Percentiles rank a stretch among this genome's conserved stretches.
Evolutionary conservation across 2,888 invertebrate species (phyloP).

Genomic region (Kuschelorhynchus macadamiae): DNA sequence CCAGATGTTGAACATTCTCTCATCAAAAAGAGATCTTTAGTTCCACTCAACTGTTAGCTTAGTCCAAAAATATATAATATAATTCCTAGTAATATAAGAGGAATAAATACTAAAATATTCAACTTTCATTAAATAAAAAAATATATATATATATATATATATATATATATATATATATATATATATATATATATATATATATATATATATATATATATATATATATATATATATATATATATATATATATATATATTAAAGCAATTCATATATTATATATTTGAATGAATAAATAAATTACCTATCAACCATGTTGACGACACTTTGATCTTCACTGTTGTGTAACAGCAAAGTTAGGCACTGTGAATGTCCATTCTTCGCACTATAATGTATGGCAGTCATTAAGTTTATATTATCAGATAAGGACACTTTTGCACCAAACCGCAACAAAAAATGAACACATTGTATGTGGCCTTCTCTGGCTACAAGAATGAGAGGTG

Average conservation of each 20-base stretch:
- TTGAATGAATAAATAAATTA: slow-evolving; percentile 34
- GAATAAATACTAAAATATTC: too few relatives aligned
- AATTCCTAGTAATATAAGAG: too few relatives aligned
- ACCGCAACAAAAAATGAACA: slow-evolving; percentile 72
- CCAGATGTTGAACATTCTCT: too few relatives aligned
- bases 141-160: slow-evolving; percentile 46
- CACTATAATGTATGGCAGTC: slow-evolving; percentile 66
- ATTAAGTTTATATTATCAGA: slow-evolving; percentile 64
- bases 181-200: too few relatives aligned
- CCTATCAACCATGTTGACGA: slow-evolving; percentile 68
- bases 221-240: too few relatives aligned
- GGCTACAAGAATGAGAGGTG: slow-evolving; percentile 74
- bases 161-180: slow-evolving; percentile 2
- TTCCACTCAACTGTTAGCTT: too few relatives aligned
- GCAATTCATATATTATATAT: too few relatives aligned
- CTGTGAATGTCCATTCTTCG: slow-evolving; percentile 71
- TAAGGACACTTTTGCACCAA: slow-evolving; percentile 72
- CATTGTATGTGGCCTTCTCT: slow-evolving; percentile 72
- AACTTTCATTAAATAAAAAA: too few relatives aligned
- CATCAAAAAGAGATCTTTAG: too few relatives aligned
- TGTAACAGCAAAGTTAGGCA: slow-evolving; percentile 72
- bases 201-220: too few relatives aligned
- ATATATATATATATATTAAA: too few relatives aligned
- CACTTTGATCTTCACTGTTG: slow-evolving; percentile 67
- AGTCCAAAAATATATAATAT: too few relatives aligned